Evolutionary conservation across 2,797 vertebrate genomes (phyloP).

Genomic region (Sibirionetta formosa): DNA sequence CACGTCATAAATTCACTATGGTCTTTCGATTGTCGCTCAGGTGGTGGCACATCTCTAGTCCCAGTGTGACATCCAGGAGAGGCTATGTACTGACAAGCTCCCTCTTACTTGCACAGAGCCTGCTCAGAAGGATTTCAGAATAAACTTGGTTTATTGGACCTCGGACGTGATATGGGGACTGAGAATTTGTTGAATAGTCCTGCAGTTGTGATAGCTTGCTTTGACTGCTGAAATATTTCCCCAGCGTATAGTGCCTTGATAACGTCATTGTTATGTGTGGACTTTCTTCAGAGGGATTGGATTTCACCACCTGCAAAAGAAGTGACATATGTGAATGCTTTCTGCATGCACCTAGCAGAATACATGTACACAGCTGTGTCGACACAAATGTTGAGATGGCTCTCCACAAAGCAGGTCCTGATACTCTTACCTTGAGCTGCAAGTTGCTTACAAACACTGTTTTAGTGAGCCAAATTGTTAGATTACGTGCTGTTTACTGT

Average conservation of each 20-base stretch:
- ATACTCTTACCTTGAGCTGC: background rate
- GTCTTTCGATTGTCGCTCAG: background rate
- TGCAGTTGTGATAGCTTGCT: slow-evolving; percentile 70
- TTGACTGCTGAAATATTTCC: slow-evolving; percentile 76
- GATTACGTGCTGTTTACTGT: background rate
- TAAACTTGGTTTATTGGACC: slow-evolving; percentile 95
- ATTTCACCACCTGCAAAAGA: slow-evolving; percentile 90
- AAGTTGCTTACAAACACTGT: background rate
- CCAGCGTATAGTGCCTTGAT: slow-evolving; percentile 75
- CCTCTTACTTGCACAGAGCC: slow-evolving; percentile 85
- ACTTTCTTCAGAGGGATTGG: slow-evolving; percentile 76
- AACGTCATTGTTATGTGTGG: slow-evolving; percentile 80
- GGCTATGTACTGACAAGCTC: slow-evolving; percentile 48
- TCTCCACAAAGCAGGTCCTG: background rate
- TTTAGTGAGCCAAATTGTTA: background rate
- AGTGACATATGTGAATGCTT: slow-evolving; percentile 50
- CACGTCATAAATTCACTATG: background rate
- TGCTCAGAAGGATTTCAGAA: slow-evolving; percentile 96
- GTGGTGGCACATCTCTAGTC: slow-evolving; percentile 1
- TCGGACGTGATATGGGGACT: slow-evolving; percentile 89
- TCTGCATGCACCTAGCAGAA: slow-evolving; percentile 13
- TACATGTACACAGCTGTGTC: background rate
- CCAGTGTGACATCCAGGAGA: background rate
- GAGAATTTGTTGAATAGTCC: slow-evolving; percentile 75
- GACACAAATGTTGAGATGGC: background rate